Base-by-base conservation (phyloP, 2,113 vertebrate genomes). In the Syngnathoides biaculeatus region DNA sequence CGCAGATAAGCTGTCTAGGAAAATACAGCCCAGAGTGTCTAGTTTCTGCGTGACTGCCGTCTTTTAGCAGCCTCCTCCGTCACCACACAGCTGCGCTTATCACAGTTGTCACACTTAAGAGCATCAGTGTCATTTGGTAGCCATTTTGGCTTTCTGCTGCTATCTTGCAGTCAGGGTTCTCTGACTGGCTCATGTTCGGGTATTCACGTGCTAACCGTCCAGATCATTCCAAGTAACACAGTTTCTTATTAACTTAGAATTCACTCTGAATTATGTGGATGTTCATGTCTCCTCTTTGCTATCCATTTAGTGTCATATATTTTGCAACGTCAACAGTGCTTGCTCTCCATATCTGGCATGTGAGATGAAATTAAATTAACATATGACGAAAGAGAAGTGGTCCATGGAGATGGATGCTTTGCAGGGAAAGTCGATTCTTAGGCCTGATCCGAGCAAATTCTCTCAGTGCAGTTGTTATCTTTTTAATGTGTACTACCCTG, bases 381-480 rank as follows among this genome's bases (percentile, higher is more conserved):
- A 43, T 71, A 81, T 72, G 74, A 82, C 82, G 71, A 84, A 76
- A 82, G 71, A 42, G 73, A 56, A 66, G 56, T 0, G 70, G 68
- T 67, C 15, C 61, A 75, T 73, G 74, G 74, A 69, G 79, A 84
- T 69, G 68, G 64, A 83, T 79, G 72, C 73, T 82, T 56, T 65
- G 77, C 12, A 2, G 58, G 56, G 69, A 74, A 61, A 78, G 77
- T 53, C 19, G 69, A 75, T 65, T 61, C 38, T 53, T 61, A 60
- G 67, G 69, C 70, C 72, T 64, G 83, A 82, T 81, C 73, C 65
- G 70, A 79, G 79, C 39, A 84, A 85, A 82, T 86, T 78, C 70
- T 81, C 82, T 73, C 79, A 77, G 78, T 72, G 60, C 1, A 53
- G 50, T 82, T 86, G 81, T 89, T 87, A 80, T 87, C 83, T 76